These are phyloP conservation scores for Spea multiplicata DNA, from an alignment of 2,113 vertebrate species.

Conservation along the genomic window DNA sequence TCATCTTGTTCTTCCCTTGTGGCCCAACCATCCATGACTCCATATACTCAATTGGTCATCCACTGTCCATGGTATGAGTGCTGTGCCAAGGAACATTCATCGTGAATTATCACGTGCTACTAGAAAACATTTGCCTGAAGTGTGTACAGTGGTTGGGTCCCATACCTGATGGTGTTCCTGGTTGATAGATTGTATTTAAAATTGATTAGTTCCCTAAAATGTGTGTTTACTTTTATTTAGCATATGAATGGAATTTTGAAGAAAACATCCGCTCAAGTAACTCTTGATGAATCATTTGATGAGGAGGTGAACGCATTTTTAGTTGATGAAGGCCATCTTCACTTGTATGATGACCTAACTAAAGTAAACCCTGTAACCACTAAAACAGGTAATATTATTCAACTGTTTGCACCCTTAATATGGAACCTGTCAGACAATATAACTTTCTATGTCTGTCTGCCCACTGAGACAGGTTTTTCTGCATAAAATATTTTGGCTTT, in stretches of 20 bases:
- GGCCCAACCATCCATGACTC: too few species aligned
- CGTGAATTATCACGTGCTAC: not conserved
- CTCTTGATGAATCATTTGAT: constrained; percentile 65
- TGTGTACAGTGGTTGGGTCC: too few species aligned
- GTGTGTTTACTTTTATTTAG: constrained; percentile 37
- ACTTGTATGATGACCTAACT: constrained; percentile 89
- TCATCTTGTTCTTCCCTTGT: too few species aligned
- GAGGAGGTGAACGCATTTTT: constrained; percentile 81
- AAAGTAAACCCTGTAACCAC: constrained; percentile 92
- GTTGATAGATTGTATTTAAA: too few species aligned
- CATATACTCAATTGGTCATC: too few species aligned
- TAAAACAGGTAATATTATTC: constrained; percentile 71
- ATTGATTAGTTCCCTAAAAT: not conserved
- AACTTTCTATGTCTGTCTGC: too few species aligned
- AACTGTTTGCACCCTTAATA: too few species aligned
- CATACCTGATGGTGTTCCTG: too few species aligned
- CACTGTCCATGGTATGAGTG: not conserved
- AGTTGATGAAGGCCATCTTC: constrained; percentile 72
- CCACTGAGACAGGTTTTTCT: too few species aligned
- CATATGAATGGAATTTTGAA: constrained; percentile 66
- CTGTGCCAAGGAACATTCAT: not conserved
- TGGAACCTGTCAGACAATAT: too few species aligned
- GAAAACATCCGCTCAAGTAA: constrained; percentile 38
- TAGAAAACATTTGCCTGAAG: too few species aligned
- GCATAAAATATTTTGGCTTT: too few species aligned